Evolutionary conservation across 2,797 vertebrate species (phyloP), one percentile per base, ranked within the genome.

Genomic region (Sylvilagus floridanus): DNA sequence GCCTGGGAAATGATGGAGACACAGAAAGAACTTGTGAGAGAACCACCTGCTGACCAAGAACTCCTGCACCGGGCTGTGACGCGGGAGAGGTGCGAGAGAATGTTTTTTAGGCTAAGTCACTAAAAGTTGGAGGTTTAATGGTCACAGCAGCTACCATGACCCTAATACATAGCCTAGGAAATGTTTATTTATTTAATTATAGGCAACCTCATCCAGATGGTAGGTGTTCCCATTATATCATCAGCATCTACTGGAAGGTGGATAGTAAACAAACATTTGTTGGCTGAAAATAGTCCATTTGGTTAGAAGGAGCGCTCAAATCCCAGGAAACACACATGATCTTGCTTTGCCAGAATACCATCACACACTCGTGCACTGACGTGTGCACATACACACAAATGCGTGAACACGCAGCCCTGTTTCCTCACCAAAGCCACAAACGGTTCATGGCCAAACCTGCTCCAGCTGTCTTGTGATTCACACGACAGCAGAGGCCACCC

Each of bases 401-500:
- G n/a, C 76, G 13, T n/a, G 14, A 24, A 63, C 42, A 84, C 22
- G 10, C 3, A 16, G 19, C 4, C 16, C 28, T 57, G 66, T 72
- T 89, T 88, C 81, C 13, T 3, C 37, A 73, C 63, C 63, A 71
- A 82, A 84, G 65, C 71, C 75, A 84, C 66, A 95, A 4, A 13
- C 5, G 5, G 37, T 19, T 63, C 84, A 63, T 16, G 47, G 88
- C 26, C 91, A 93, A 66, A 77, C 79, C 94, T 91, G 71, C 42
- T 68, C 68, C 0, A 0, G 35, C 68, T 79, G 88, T 52, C 87
- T 82, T 85, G 24, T 94, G 94, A 94, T 90, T 95, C 95, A 54
- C 2, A n/a, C 0, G 7, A 86, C 50, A 69, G 86, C 79, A 78
- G 57, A 86, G 72, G 78, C 72, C 65, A 95, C 73, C 82, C 35